Evolutionary conservation across 2,797 vertebrate genomes (phyloP), one percentile per base, ranked within the genome.

Genomic region (Lycodopsis pacificus): DNA sequence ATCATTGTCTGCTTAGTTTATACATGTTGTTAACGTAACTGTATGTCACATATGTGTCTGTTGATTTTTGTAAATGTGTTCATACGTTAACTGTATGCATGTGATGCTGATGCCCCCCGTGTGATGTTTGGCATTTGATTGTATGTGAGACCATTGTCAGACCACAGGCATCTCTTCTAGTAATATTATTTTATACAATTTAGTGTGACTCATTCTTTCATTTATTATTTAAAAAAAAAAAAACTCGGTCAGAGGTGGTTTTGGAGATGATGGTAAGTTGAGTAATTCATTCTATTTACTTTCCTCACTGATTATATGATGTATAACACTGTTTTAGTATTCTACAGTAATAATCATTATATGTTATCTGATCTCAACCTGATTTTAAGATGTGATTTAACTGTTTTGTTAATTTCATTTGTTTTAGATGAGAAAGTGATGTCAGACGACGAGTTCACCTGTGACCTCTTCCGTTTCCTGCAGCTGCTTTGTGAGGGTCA

Each of bases 401-500:
- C 49, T 30, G 19, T 67, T 77, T 59, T 7, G 14, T 54, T 76
- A 2, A 62, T 69, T 64, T 42, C 0, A 19, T 65, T 48, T 65
- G 72, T 57, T 86, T 65, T 92, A 99, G 97, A 97, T 93, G 97
- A 99, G 92, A 99, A 99, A 88, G 98, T 99, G 86, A 99, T 99
- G 98, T 91, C 97, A 0, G 97, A 99, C 0, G 97, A 99, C 14
- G 96, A 97, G 81, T 99, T 99, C 87, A 99, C 98, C 7, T 97
- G 97, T 68, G 98, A 99, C 86, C 95, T 99, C 40, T 99, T 99
- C 91, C 96, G 98, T 13, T 97, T 99, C 86, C 93, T 99, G 80
- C 98, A 99, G 79, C 91, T 99, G 71, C 96, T 99, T 65, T 99
- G 98, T 71, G 98, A 99, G 85, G 98, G 98, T 15, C 98, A 99